Conservation (phyloP, 2,888 invertebrate genomes). For the Prosopocoilus inquinatus region DNA sequence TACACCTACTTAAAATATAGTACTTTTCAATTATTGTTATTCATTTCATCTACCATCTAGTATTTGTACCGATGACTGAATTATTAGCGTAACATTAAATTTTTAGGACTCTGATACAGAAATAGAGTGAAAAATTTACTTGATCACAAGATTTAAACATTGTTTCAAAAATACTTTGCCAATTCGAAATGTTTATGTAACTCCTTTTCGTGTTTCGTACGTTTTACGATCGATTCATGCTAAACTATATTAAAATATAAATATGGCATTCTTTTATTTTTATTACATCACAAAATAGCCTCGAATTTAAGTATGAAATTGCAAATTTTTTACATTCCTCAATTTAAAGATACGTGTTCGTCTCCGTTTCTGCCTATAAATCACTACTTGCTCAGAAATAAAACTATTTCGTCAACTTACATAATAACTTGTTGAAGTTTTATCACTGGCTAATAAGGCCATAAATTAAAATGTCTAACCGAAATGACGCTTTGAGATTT, state of each 20-base stretch:
- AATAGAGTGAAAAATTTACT: conserved; percentile 16
- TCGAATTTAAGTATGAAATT: too few species aligned
- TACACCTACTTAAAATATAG: conserved; percentile 3
- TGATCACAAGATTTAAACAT: conserved; percentile 5
- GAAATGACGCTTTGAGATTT: background rate
- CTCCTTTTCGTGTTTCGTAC: background rate
- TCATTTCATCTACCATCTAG: conserved; percentile 13
- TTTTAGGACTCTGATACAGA: conserved; percentile 10
- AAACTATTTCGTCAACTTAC: conserved; percentile 8
- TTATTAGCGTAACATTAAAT: conserved; percentile 4
- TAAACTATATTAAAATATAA: too few species aligned
- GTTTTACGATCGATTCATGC: background rate
- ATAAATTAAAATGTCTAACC: background rate
- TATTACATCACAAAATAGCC: background rate
- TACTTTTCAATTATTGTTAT: conserved; percentile 10
- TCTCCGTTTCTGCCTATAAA: background rate
- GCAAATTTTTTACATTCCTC: too few species aligned
- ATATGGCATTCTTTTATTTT: conserved; percentile 1
- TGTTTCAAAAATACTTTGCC: conserved; percentile 12
- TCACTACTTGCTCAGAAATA: conserved; percentile 1
- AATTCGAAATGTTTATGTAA: conserved; percentile 11
- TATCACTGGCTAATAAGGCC: conserved; percentile 2
- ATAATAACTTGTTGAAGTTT: background rate
- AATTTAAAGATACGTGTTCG: background rate
- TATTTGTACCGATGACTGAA: conserved; percentile 17